phyloP scores from a whole-genome alignment of 2,888 invertebrate species.

The Gerosis bhagava region DNA sequence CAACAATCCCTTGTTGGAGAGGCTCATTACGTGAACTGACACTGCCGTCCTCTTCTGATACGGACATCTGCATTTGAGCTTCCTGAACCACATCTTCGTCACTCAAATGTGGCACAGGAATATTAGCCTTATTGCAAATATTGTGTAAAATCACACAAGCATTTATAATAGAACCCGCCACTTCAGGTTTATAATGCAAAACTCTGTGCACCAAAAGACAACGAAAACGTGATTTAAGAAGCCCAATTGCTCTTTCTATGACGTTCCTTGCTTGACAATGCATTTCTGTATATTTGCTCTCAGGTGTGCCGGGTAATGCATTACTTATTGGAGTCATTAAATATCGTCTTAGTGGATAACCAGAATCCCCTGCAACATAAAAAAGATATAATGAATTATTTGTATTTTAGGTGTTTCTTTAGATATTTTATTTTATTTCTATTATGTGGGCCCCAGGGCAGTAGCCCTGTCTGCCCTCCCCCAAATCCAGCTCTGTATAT shows the following conservation, averaged over 20 bases:
- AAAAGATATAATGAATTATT: background rate
- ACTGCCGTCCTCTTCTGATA: too few species aligned
- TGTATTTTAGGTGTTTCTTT: background rate
- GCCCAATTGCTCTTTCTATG: background rate
- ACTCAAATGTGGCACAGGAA: slow-evolving; percentile 23
- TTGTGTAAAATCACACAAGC: slow-evolving; percentile 3
- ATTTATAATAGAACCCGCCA: background rate
- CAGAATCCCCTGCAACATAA: background rate
- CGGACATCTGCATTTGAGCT: too few species aligned
- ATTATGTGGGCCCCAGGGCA: too few species aligned
- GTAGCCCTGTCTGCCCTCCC: too few species aligned
- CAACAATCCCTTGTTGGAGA: too few species aligned
- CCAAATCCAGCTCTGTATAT: too few species aligned
- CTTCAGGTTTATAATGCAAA: background rate
- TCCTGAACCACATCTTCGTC: background rate
- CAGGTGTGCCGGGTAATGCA: background rate
- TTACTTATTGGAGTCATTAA: background rate
- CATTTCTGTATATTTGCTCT: background rate
- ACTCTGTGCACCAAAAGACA: slow-evolving; percentile 2
- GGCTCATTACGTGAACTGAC: too few species aligned
- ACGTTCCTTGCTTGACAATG: background rate
- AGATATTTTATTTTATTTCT: too few species aligned
- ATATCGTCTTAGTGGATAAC: background rate
- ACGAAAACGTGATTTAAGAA: background rate
- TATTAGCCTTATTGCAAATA: background rate